Conservation (phyloP, 2,113 vertebrate species). For the Rhinopomastus cyanomelas region DNA sequence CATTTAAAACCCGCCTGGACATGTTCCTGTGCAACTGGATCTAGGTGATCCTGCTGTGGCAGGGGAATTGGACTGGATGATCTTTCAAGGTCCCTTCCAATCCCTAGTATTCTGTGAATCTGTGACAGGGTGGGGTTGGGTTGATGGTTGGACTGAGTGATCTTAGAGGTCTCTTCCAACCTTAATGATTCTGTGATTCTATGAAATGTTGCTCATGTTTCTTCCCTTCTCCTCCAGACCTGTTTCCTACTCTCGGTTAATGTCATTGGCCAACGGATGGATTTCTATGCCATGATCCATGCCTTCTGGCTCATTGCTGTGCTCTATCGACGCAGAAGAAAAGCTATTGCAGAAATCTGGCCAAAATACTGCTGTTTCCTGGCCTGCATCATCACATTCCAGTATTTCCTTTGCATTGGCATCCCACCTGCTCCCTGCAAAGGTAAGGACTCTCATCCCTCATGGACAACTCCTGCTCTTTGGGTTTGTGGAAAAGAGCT, state of each 20-base stretch:
- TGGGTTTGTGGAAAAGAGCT: neutral
- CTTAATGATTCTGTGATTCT: too few relatives aligned
- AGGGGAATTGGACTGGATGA: too few relatives aligned
- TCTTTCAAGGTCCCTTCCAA: too few relatives aligned
- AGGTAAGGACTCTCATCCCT: constrained; percentile 42
- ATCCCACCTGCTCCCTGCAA: constrained; percentile 92
- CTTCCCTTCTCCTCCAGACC: constrained; percentile 77
- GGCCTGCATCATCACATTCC: constrained; percentile 89
- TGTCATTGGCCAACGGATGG: constrained; percentile 96
- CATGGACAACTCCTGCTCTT: neutral
- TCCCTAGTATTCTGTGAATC: too few relatives aligned
- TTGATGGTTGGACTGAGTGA: too few relatives aligned
- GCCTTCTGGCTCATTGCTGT: constrained; percentile 89
- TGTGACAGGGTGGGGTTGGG: too few relatives aligned
- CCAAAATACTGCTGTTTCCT: constrained; percentile 98
- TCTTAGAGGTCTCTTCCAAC: too few relatives aligned
- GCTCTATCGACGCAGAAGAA: constrained; percentile 90
- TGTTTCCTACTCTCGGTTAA: constrained; percentile 95
- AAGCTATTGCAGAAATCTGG: constrained; percentile 95
- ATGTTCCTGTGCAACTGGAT: too few relatives aligned
- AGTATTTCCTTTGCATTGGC: constrained; percentile 97
- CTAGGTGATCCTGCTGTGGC: too few relatives aligned
- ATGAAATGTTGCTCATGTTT: neutral
- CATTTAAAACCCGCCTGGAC: too few relatives aligned
- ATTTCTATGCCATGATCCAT: constrained; percentile 96